Base-by-base conservation (phyloP, 1,140 invertebrate species). In the Heliconius congener region DNA sequence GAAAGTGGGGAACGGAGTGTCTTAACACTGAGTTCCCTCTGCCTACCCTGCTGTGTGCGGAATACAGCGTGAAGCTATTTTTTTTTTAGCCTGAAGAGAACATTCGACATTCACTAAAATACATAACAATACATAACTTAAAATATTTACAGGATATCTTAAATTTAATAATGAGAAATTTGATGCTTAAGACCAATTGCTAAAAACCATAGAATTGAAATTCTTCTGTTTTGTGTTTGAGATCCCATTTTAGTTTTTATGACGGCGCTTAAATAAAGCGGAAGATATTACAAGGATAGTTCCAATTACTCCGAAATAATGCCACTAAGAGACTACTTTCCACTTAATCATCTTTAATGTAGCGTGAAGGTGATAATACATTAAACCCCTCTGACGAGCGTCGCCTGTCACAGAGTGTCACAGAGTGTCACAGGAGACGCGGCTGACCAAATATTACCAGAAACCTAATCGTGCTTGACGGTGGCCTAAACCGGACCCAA, bases 381-480 rank as follows among this genome's bases (percentile, higher is more conserved):
- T 83, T 80, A 85, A 85, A 80, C 80, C 81, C 79, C 82, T 81
- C 76, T 82, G 85, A 86, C 87, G 87, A 76, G 60, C 60, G 60
- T 66, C 55, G n/a, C 19, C 55, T 57, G 55, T 57, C 55, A 57
- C 55, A 11, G 55, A 9, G 52, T n/a, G 13, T 16, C 42, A 46
- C 52, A 19, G 16, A 55, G 55, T 23, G 55, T 57, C 60, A 81
- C 76, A 84, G 83, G 83, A 85, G 78, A 85, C 83, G 81, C 76
- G 84, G 80, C 83, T 85, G 84, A 82, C 85, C 85, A 87, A 90
- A 90, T 86, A 87, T 89, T 88, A 85, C 80, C 83, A 80, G 60
- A 73, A 50, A 81, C 80, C 83, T 88, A 88, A 88, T 86, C 85
- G 81, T 76, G 52, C 79, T 57, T 73, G 80, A 86, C 86, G 86